Conservation (phyloP, 2,113 vertebrate genomes). For the Pangasianodon gigas region DNA sequence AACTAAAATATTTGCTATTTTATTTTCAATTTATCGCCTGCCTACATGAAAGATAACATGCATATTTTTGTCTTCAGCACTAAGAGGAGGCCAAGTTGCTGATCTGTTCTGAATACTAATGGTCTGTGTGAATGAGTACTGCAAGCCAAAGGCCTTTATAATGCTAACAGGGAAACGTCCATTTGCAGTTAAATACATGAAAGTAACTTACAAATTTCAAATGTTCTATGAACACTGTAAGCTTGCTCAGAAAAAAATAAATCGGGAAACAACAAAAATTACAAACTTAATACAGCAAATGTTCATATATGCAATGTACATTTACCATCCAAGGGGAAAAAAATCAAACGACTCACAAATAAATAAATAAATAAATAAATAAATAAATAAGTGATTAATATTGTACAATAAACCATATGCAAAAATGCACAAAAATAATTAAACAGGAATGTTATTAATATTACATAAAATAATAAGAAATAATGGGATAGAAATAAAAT, state of each 20-base stretch:
- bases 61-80: constrained; percentile 18
- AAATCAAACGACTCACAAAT: too few species aligned
- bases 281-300: background rate
- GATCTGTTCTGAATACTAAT: constrained; percentile 70
- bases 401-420: background rate
- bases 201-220: background rate
- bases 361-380: background rate
- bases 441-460: background rate
- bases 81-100: constrained; percentile 28
- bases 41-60: constrained; percentile 2
- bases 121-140: constrained; percentile 30
- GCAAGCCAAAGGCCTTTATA: constrained; percentile 60
- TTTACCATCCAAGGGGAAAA: too few species aligned
- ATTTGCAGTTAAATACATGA: constrained; percentile 48
- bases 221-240: background rate
- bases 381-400: background rate
- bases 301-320: background rate
- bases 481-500: background rate
- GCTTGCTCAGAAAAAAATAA: background rate
- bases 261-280: background rate
- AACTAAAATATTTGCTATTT: background rate
- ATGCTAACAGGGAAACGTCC: constrained; percentile 65
- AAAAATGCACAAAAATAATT: background rate
- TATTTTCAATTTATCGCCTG: background rate
- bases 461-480: background rate